Evolutionary conservation across 2,797 vertebrate species (phyloP), one percentile per base, ranked within the genome.

Genomic region (Mastacembelus armatus): DNA sequence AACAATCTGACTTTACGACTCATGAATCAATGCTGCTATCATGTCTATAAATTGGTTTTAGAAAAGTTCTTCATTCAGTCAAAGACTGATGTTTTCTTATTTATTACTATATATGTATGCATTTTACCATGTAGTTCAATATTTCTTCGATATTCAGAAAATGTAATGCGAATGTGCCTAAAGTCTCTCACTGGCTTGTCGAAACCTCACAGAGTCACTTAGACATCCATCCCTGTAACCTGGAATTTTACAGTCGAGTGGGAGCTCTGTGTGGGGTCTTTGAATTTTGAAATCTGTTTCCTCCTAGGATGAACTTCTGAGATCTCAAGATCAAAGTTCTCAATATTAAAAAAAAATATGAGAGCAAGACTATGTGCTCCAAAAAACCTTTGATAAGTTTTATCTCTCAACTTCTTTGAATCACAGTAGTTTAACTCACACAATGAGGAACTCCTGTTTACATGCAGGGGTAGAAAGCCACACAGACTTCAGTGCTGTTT

Each of bases 221-320:
- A 32, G 29, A 64, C 57, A 30, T 40, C 12, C 21, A 57, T 75
- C 69, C 56, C 48, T 39, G 45, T 22, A 10, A 32, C 71, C 50
- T 38, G 65, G 65, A 51, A 29, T 69, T 71, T 62, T 19, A 40
- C 42, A 7, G 71, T 67, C 51, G 65, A 65, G 52, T 61, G 5
- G 66, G 50, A 69, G 61, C 74, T 68, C 85, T 51, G 66, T 73
- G 68, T 69, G 71, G 4, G 27, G 76, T 71, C 83, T 90, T 86
- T 90, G 86, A 88, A 50, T 74, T 35, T 16, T 36, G 35, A 84
- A 87, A 77, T 72, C 77, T 80, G 80, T 77, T 89, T 90, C 87
- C 89, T 88, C 51, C 26, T 12, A 15, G 76, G 71, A 88, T 78
- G 60, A 58, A 66, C 79, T 80, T 84, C 77, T 85, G 71, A 88